Conservation (phyloP, 2,888 invertebrate species). For the Lithosia quadra region DNA sequence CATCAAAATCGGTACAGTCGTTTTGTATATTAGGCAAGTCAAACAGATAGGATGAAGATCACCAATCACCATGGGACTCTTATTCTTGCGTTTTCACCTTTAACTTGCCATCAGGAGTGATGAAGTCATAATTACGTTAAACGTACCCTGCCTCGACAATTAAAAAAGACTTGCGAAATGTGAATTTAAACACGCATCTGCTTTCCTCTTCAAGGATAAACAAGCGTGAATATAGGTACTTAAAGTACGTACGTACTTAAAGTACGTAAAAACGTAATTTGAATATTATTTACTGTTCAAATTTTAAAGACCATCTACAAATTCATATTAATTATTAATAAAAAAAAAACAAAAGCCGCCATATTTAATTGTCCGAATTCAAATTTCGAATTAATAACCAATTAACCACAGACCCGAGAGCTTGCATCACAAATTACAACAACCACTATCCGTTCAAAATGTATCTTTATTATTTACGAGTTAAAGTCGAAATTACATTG, state of each 20-base stretch:
- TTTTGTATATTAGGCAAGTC: neutral
- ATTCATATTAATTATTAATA: neutral
- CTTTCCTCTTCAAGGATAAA: too few species aligned
- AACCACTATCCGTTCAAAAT: neutral
- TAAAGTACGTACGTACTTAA: neutral
- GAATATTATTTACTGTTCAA: neutral
- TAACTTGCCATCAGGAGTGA: too few species aligned
- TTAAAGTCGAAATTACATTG: slow-evolving; percentile 16
- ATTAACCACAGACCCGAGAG: slow-evolving; percentile 13
- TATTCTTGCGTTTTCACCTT: too few species aligned
- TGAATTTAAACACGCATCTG: too few species aligned
- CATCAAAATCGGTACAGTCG: neutral
- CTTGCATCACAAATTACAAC: slow-evolving; percentile 11
- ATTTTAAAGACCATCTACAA: neutral
- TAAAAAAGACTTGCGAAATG: too few species aligned
- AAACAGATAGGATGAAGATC: too few species aligned
- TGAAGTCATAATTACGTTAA: too few species aligned
- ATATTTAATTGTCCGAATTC: slow-evolving; percentile 56
- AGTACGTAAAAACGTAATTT: neutral
- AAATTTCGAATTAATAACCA: slow-evolving; percentile 41
- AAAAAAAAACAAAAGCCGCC: slow-evolving; percentile 35
- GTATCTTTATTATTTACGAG: accelerated
- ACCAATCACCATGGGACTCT: too few species aligned
- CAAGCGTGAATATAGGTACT: too few species aligned
- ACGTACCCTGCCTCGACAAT: too few species aligned